Conservation (phyloP, 1,140 invertebrate genomes). For the Lepidurus apus region DNA sequence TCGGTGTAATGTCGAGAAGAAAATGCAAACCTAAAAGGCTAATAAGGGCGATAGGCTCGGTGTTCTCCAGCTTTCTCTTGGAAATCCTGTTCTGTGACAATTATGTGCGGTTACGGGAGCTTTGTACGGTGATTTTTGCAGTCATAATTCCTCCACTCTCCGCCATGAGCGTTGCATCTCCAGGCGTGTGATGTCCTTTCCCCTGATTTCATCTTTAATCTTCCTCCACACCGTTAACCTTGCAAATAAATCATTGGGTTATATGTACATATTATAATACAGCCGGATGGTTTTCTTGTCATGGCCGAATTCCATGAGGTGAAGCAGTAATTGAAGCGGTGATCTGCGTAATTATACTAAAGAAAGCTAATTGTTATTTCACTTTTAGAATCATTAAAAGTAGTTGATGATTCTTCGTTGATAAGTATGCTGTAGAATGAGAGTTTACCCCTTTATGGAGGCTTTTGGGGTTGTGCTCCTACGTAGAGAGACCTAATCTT, state of each 20-base stretch:
- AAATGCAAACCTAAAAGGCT: not conserved
- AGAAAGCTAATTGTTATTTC: no score
- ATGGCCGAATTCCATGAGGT: not conserved
- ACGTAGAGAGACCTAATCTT: not conserved
- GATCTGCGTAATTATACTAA: no score
- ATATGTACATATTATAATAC: slow-evolving; percentile 20
- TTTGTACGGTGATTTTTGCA: slow-evolving; percentile 2
- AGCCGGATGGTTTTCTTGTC: not conserved
- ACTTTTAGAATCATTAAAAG: no score
- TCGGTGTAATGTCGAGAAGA: not conserved
- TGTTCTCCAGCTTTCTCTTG: not conserved
- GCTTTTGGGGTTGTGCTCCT: not conserved
- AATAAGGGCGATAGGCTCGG: not conserved
- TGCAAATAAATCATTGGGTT: not conserved
- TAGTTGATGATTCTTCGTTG: no score
- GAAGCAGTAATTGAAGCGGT: not conserved
- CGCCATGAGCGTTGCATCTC: not conserved
- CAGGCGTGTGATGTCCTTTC: slow-evolving; percentile 12
- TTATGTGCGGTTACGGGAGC: slow-evolving; percentile 6
- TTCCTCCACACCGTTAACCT: not conserved
- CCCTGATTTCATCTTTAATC: not conserved
- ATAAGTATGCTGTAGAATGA: no score
- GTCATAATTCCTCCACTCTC: not conserved
- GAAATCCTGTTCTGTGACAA: not conserved
- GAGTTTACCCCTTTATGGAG: not conserved